Evolutionary conservation across 2,888 invertebrate genomes (phyloP).

Genomic region (Dryococelus australis): DNA sequence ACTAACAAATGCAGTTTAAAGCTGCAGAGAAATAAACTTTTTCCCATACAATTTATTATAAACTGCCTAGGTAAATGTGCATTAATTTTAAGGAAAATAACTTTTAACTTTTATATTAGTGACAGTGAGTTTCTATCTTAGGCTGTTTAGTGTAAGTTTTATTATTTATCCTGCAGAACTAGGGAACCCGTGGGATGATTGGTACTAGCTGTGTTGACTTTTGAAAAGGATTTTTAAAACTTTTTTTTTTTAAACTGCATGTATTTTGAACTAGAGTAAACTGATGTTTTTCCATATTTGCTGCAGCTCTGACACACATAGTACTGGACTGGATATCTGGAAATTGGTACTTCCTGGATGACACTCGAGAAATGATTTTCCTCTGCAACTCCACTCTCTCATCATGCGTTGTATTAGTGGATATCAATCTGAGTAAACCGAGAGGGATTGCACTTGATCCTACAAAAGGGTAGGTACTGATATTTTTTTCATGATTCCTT

Average conservation of each 20-base stretch:
- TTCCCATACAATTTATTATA: too few species aligned
- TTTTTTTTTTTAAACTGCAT: background rate
- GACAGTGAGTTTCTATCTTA: too few species aligned
- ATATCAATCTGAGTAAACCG: slow-evolving; percentile 72
- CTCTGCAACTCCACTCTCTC: slow-evolving; percentile 70
- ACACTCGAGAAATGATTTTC: slow-evolving; percentile 72
- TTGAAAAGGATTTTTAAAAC: too few species aligned
- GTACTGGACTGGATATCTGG: slow-evolving; percentile 84
- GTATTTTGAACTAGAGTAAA: background rate
- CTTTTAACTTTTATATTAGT: too few species aligned
- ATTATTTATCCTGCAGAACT: too few species aligned
- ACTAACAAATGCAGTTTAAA: too few species aligned
- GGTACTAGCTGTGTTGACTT: too few species aligned
- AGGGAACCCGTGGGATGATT: too few species aligned
- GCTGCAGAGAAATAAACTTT: too few species aligned
- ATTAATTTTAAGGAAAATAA: too few species aligned
- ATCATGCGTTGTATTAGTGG: slow-evolving; percentile 74
- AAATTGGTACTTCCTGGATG: slow-evolving; percentile 87
- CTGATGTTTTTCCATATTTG: background rate
- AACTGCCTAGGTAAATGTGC: too few species aligned
- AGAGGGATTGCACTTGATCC: slow-evolving; percentile 83
- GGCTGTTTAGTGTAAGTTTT: too few species aligned
- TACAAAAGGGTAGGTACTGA: slow-evolving; percentile 67
- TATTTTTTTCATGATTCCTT: slow-evolving; percentile 26
- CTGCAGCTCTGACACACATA: slow-evolving; percentile 74